phyloP scores from a whole-genome alignment of 2,797 vertebrate species.

The Leptodactylus fallax region DNA sequence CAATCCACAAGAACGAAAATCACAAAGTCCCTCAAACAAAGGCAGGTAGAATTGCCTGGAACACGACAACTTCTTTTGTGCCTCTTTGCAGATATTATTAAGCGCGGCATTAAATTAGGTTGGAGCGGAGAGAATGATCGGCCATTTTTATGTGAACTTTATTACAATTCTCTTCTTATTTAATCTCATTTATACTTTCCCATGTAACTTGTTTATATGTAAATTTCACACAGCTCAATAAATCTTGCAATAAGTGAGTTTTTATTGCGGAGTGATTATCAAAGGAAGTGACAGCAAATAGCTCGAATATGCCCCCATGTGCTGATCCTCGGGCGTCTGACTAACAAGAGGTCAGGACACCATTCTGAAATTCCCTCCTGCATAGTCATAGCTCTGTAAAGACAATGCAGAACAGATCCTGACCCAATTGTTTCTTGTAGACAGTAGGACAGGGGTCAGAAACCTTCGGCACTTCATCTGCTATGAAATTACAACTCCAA shows the following conservation, averaged over 20 bases:
- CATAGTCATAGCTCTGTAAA: no score
- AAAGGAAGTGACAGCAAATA: no score
- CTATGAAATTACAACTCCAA: no score
- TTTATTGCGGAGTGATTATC: not conserved
- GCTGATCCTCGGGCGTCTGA: no score
- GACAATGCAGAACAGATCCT: no score
- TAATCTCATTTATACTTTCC: not conserved
- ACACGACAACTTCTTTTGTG: not conserved
- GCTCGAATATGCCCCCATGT: no score
- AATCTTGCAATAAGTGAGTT: not conserved
- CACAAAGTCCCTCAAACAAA: constrained; percentile 30
- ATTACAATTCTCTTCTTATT: constrained; percentile 10
- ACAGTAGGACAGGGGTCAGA: no score
- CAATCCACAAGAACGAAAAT: not conserved
- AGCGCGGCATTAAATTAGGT: not conserved
- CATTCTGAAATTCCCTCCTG: no score
- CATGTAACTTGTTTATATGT: not conserved
- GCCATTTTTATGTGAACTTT: not conserved
- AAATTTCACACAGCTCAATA: not conserved
- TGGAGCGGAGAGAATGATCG: not conserved
- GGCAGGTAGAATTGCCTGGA: not conserved
- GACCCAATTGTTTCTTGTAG: no score
- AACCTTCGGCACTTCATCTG: no score
- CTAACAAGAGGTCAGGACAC: no score
- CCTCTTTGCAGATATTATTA: not conserved